A percentile compares a stretch with the other conserved stretches of the same genome.
These are phyloP conservation scores for Chironomus tepperi DNA, from an alignment of 1,140 invertebrate species.

Conservation along the genomic window DNA sequence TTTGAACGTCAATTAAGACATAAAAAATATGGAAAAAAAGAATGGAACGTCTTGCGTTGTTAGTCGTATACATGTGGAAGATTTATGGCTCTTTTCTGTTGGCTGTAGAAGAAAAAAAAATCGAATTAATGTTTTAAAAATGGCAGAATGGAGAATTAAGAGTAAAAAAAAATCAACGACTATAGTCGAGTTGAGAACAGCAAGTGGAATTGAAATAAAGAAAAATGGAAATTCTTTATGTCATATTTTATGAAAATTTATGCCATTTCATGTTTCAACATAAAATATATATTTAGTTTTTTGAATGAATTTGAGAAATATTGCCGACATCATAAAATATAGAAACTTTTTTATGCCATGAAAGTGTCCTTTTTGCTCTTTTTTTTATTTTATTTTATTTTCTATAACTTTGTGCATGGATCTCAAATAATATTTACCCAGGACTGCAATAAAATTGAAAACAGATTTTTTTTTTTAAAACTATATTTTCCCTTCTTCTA, in stretches of 20 bases:
- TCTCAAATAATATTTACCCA: slow-evolving; percentile 5
- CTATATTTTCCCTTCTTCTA: not conserved
- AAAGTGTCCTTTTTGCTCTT: not conserved
- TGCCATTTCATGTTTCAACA: not conserved
- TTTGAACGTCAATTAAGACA: slow-evolving; percentile 22
- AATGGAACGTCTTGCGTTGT: not conserved
- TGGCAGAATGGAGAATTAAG: not conserved
- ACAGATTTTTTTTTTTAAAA: not conserved
- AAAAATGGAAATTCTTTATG: not conserved
- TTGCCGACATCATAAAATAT: not conserved
- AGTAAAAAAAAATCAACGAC: no score
- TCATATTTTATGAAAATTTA: slow-evolving; percentile 16
- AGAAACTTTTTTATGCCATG: not conserved
- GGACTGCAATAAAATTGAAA: slow-evolving; percentile 8
- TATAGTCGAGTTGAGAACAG: not conserved
- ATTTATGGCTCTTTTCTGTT: not conserved
- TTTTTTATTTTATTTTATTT: no score
- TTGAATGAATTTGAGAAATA: not conserved
- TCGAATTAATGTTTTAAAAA: not conserved
- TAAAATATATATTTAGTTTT: slow-evolving; percentile 5
- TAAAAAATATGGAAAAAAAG: not conserved
- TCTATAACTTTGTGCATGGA: not conserved
- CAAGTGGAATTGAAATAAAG: not conserved
- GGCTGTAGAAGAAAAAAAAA: not conserved
- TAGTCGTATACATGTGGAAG: not conserved